phyloP scores from a whole-genome alignment of 2,888 invertebrate species.

The Eustalomyia histrio region DNA sequence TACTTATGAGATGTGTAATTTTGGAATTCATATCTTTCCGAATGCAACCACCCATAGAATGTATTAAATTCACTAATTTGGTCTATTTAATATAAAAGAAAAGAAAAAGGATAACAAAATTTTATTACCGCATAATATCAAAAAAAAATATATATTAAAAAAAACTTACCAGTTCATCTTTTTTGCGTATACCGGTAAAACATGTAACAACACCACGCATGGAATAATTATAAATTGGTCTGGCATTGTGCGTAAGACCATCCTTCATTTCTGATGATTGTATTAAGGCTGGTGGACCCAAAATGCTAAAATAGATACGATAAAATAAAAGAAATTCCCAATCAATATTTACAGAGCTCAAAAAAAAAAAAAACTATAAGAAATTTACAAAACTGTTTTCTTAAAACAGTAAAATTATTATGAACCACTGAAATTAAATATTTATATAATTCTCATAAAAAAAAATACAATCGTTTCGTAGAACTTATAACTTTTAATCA shows the following conservation, averaged over 20 bases:
- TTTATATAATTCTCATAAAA: neutral
- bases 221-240: constrained; percentile 92
- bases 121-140: neutral
- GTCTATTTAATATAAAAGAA: constrained; percentile 82
- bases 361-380: neutral
- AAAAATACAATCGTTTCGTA: constrained; percentile 15
- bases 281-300: constrained; percentile 89
- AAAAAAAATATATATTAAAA: neutral
- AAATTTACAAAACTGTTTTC: constrained; percentile 14
- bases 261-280: constrained; percentile 87
- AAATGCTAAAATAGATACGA: constrained; percentile 80
- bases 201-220: constrained; percentile 94
- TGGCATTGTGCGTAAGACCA: constrained; percentile 85
- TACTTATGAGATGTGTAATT: constrained; percentile 96
- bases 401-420: neutral
- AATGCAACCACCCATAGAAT: constrained; percentile 98
- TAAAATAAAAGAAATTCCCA: constrained; percentile 15
- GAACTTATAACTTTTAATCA: constrained; percentile 18
- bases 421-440: constrained; percentile 1
- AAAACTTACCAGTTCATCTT: constrained; percentile 89
- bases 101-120: constrained; percentile 28
- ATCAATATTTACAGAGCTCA: neutral
- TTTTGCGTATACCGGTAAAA: constrained; percentile 94
- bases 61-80: constrained; percentile 91
- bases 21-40: constrained; percentile 92